Evolutionary conservation across 1,140 invertebrate genomes (phyloP), one percentile per base, ranked within the genome.

Genomic region (Sarcophaga peregrina): DNA sequence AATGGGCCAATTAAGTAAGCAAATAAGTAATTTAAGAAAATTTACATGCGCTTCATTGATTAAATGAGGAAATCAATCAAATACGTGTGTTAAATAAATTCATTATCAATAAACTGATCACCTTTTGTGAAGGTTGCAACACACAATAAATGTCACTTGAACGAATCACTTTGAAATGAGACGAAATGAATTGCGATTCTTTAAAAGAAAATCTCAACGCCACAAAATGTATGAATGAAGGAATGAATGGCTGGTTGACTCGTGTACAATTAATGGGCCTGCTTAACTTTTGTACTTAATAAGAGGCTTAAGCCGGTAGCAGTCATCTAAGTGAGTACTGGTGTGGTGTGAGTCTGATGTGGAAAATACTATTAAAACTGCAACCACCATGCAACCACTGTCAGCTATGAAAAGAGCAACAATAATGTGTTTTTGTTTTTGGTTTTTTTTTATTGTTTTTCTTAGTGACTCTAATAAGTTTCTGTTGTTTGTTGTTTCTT

Each of bases 261-360:
- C 75, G 75, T 78, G 75, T 78, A 46, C 75, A 78, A 78, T 78
- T 78, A 78, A 78, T 50, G 75, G 75, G 75, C 48, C 50, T 78
- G 50, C 75, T 78, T 78, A 78, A 78, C 75, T 50, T 68, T 78
- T 78, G 25, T 37, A 37, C 25, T 37, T 37, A 2, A 78, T 78
- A 78, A 78, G 75, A 78, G 75, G 75, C 75, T 78, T 78, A 78
- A 78, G 75, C 47, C 75, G 75, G 47, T 45, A 52, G n/a, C 47
- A 25, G 15, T 17, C 8, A 68, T 17, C 20, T 7, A 2, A 68
- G 62, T 68, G 7, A 68, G 20, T 20, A 20, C 17, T 50, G 62
- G 9, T n/a, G n/a, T n/a, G n/a, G n/a, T n/a, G 62, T 25, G 17
- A 25, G 20, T 20, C 62, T 25, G 58, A 11, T 15, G 4, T 17